Conservation (phyloP, 2,797 vertebrate species). For the Hozukius guyotensis region DNA sequence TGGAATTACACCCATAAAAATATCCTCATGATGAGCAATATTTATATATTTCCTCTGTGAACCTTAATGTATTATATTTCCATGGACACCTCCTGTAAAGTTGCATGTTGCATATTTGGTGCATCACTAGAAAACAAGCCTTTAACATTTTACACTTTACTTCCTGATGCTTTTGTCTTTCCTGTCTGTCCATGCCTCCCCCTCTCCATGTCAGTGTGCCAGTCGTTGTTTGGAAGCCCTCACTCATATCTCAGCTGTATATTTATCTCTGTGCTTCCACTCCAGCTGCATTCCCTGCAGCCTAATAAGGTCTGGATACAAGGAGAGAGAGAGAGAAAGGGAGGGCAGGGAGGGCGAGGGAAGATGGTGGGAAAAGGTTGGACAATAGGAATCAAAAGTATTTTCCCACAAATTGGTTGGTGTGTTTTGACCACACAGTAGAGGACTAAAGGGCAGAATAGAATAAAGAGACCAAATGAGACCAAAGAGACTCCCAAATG, state of each 20-base stretch:
- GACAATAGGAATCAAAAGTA: slow-evolving; percentile 39
- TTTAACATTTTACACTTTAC: slow-evolving; percentile 34
- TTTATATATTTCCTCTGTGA: not conserved
- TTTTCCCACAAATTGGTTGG: slow-evolving; percentile 68
- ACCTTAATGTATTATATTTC: not conserved
- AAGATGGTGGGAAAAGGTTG: slow-evolving; percentile 55
- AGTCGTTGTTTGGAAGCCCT: slow-evolving; percentile 66
- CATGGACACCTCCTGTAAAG: not conserved
- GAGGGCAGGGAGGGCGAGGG: slow-evolving; percentile 10
- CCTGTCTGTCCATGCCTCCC: not conserved
- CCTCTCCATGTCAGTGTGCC: slow-evolving; percentile 44
- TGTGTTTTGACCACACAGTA: slow-evolving; percentile 15
- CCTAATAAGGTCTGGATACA: slow-evolving; percentile 74
- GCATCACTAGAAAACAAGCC: slow-evolving; percentile 27
- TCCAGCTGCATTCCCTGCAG: slow-evolving; percentile 36
- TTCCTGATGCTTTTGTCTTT: not conserved
- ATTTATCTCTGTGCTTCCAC: slow-evolving; percentile 67
- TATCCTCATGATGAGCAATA: fast-evolving
- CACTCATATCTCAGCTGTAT: slow-evolving; percentile 68
- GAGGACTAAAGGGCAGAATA: slow-evolving; percentile 8
- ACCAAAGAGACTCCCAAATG: not conserved
- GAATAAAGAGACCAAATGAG: slow-evolving; percentile 14
- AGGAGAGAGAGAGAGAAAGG: not conserved
- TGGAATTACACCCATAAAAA: not conserved
- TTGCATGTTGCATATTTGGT: not conserved